phyloP scores from a whole-genome alignment of 2,888 invertebrate species.

The Caenorhabditis macrosperma region DNA sequence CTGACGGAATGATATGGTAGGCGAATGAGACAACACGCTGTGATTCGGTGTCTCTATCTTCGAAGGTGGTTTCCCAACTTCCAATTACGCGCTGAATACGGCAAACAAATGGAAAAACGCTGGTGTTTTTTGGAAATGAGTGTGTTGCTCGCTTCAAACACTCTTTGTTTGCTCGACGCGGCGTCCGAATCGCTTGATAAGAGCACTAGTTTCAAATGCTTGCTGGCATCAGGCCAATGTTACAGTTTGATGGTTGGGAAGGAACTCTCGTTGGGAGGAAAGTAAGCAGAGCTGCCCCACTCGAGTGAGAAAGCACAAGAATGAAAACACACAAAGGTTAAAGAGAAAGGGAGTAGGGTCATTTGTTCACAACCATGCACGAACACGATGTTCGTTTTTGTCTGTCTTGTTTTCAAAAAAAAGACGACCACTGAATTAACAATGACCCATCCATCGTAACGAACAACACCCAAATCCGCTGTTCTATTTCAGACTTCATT shows the following conservation, averaged over 20 bases:
- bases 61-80: not conserved
- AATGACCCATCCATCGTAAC: not conserved
- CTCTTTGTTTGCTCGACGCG: slow-evolving; percentile 16
- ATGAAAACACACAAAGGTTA: not conserved
- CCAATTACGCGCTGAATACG: not conserved
- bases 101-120: not conserved
- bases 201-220: slow-evolving; percentile 31
- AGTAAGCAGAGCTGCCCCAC: not conserved
- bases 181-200: slow-evolving; percentile 18
- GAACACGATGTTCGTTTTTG: slow-evolving; percentile 4
- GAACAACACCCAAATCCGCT: not conserved
- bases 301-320: not conserved
- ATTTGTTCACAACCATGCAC: slow-evolving; percentile 14
- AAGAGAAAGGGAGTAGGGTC: slow-evolving; percentile 9
- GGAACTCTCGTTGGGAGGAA: no score
- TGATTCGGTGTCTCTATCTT: not conserved
- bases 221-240: slow-evolving; percentile 27
- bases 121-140: slow-evolving; percentile 13
- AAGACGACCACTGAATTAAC: slow-evolving; percentile 17
- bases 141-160: slow-evolving; percentile 18
- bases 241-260: not conserved
- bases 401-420: not conserved
- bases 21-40: not conserved
- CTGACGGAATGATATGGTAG: slow-evolving; percentile 17
- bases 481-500: no score